Conservation (phyloP, 2,797 vertebrate genomes). For the Acanthornis magna region DNA sequence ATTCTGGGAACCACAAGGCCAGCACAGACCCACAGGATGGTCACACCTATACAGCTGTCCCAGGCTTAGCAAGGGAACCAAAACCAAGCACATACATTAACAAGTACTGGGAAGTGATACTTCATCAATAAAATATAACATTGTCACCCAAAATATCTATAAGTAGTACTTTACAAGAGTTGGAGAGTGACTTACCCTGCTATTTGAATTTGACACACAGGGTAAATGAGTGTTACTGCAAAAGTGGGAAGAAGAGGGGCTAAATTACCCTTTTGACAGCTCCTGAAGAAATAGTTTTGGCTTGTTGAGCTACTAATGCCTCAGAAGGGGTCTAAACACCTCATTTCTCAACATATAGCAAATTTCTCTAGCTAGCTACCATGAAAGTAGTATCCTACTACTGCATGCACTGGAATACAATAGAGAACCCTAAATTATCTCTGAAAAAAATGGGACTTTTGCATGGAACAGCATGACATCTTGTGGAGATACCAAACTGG, state of each 20-base stretch:
- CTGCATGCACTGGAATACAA: background rate
- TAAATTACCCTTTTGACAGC: slow-evolving; percentile 42
- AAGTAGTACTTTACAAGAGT: slow-evolving; percentile 49
- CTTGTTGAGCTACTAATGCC: background rate
- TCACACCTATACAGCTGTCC: background rate
- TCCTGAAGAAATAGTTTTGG: slow-evolving; percentile 19
- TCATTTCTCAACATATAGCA: background rate
- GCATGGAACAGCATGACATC: background rate
- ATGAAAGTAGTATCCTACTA: background rate
- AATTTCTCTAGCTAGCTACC: background rate
- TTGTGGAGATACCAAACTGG: background rate
- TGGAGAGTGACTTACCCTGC: slow-evolving; percentile 12
- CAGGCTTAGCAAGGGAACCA: background rate
- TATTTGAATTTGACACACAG: slow-evolving; percentile 56
- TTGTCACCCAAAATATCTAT: slow-evolving; percentile 57
- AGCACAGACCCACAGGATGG: background rate
- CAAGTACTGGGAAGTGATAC: slow-evolving; percentile 32
- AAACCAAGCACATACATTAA: slow-evolving; percentile 7
- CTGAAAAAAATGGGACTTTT: background rate
- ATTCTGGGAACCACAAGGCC: background rate
- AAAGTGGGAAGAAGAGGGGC: background rate
- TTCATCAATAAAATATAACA: slow-evolving; percentile 59
- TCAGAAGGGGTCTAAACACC: background rate
- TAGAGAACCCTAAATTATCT: background rate
- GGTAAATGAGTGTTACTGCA: slow-evolving; percentile 32